A percentile compares a stretch with the other conserved stretches of the same genome.
phyloP scores from a whole-genome alignment of 2,888 invertebrate genomes.

The Dromius quadrimaculatus region DNA sequence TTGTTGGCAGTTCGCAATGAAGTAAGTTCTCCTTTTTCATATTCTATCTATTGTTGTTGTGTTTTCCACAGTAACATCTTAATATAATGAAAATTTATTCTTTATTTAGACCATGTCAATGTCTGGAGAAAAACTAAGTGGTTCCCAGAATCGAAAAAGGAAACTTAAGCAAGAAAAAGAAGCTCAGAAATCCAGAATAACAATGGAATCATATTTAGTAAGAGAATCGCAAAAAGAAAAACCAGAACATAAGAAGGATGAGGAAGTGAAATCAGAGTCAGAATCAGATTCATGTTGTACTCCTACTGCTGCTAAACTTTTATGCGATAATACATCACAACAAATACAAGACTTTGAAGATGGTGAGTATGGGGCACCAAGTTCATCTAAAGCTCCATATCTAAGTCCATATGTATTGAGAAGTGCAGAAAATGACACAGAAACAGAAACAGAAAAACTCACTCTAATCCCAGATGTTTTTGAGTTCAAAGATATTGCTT shows the following conservation, averaged over 20 bases:
- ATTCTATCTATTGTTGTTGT: not conserved
- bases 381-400: not conserved
- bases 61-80: not conserved
- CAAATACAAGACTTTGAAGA: constrained; percentile 40
- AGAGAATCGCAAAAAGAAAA: constrained; percentile 41
- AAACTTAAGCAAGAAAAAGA: constrained; percentile 25
- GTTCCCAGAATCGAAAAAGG: constrained; percentile 41
- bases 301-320: constrained; percentile 45
- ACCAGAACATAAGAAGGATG: constrained; percentile 34
- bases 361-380: constrained; percentile 25
- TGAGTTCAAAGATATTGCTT: no score
- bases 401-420: constrained; percentile 36
- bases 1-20: no score
- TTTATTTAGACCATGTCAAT: constrained; percentile 33
- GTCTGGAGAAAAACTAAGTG: constrained; percentile 44
- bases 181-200: constrained; percentile 32
- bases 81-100: not conserved
- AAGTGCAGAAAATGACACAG: constrained; percentile 48
- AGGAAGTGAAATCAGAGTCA: constrained; percentile 45
- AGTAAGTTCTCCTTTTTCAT: not conserved
- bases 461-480: no score
- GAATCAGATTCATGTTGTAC: constrained; percentile 43
- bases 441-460: no score
- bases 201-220: constrained; percentile 48
- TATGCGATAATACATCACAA: constrained; percentile 44